Evolutionary conservation across 2,888 invertebrate species (phyloP).

Genomic region (Brassicogethes aeneus): DNA sequence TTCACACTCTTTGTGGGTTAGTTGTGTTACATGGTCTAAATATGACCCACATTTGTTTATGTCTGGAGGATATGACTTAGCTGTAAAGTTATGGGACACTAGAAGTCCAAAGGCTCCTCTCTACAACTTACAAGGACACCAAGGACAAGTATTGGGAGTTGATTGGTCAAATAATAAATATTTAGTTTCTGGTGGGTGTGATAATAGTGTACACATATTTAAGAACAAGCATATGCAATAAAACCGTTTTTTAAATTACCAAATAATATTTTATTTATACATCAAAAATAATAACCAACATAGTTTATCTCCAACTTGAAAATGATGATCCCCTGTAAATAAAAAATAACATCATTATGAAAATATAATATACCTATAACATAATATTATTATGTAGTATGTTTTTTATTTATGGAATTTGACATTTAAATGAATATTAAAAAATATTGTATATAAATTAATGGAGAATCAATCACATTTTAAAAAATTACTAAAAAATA

Average conservation of each 20-base stretch:
- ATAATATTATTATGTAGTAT: too few species aligned
- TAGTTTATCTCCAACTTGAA: slow-evolving; percentile 36
- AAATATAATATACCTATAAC: too few species aligned
- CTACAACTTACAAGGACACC: slow-evolving; percentile 88
- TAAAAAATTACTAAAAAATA: too few species aligned
- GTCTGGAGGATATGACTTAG: slow-evolving; percentile 85
- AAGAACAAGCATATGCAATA: slow-evolving; percentile 41
- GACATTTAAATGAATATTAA: too few species aligned
- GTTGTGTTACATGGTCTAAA: slow-evolving; percentile 81
- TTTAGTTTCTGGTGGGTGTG: slow-evolving; percentile 86
- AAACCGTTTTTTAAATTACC: neutral
- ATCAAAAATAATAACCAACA: neutral
- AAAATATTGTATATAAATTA: too few species aligned
- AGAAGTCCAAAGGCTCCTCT: slow-evolving; percentile 86
- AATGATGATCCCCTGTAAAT: slow-evolving; percentile 36
- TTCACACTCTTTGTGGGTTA: slow-evolving; percentile 88
- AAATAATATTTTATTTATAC: neutral
- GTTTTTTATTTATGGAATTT: too few species aligned
- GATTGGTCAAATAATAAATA: slow-evolving; percentile 87
- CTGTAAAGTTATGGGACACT: slow-evolving; percentile 93
- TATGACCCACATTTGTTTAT: slow-evolving; percentile 77
- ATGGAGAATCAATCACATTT: too few species aligned
- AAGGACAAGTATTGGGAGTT: slow-evolving; percentile 86
- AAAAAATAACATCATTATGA: slow-evolving; percentile 6
- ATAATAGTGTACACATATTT: slow-evolving; percentile 86